Conservation (phyloP, 2,888 invertebrate species). For the Zygogramma bicolorata region DNA sequence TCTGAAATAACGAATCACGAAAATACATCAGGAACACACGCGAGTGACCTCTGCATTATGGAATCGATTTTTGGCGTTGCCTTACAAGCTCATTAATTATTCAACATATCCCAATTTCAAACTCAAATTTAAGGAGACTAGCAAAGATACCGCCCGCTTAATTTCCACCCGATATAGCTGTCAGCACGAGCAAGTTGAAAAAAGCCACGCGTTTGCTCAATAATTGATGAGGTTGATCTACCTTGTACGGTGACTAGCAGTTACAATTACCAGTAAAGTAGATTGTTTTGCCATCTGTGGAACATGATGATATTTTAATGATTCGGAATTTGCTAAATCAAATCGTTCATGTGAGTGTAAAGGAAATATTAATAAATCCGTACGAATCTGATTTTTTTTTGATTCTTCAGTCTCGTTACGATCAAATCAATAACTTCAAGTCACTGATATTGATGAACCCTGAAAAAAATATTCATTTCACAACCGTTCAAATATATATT, state of each 20-base stretch:
- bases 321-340: not conserved
- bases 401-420: too few species aligned
- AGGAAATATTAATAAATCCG: not conserved
- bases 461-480: too few species aligned
- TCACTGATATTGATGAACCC: too few species aligned
- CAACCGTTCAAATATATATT: too few species aligned
- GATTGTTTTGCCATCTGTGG: slow-evolving; percentile 43
- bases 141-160: slow-evolving; percentile 33
- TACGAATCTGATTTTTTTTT: not conserved
- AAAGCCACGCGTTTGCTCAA: slow-evolving; percentile 56
- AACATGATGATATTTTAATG: slow-evolving; percentile 1
- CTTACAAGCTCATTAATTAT: slow-evolving; percentile 26
- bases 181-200: slow-evolving; percentile 53
- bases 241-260: slow-evolving; percentile 55
- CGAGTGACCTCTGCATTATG: not conserved
- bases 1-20: not conserved
- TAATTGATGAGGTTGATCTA: slow-evolving; percentile 57
- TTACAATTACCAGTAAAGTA: slow-evolving; percentile 54
- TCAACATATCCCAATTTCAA: slow-evolving; percentile 21
- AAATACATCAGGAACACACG: not conserved
- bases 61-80: not conserved
- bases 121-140: slow-evolving; percentile 16
- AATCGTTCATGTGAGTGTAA: not conserved
- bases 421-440: too few species aligned
- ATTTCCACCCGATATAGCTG: slow-evolving; percentile 40